Evolutionary conservation across 1,140 invertebrate species (phyloP).

Genomic region (Drosophila auraria): DNA sequence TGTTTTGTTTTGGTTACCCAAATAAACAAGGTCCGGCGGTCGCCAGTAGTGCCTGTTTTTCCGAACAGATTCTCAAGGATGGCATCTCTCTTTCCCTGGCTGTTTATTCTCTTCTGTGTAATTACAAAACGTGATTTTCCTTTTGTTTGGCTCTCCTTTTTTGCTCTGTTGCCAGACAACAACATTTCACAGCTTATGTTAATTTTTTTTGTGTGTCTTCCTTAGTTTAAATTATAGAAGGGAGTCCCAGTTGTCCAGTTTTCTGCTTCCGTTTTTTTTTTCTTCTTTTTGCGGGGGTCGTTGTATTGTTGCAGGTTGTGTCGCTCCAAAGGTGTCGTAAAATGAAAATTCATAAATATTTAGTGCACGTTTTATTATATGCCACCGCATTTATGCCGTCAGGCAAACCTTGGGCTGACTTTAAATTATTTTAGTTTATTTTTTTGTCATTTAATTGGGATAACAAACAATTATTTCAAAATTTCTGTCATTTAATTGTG

Average conservation of each 20-base stretch:
- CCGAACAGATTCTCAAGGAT: slow-evolving; percentile 32
- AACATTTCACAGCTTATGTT: slow-evolving; percentile 71
- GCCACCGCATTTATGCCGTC: slow-evolving; percentile 37
- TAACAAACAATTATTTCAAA: neutral
- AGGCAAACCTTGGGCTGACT: slow-evolving; percentile 40
- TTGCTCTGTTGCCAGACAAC: slow-evolving; percentile 29
- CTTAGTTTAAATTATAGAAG: slow-evolving; percentile 62
- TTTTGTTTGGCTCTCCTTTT: slow-evolving; percentile 30
- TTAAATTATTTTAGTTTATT: slow-evolving; percentile 7
- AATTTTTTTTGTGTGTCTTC: slow-evolving; percentile 56
- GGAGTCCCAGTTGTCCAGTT: slow-evolving; percentile 43
- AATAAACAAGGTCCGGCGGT: slow-evolving; percentile 48
- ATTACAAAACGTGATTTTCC: slow-evolving; percentile 78
- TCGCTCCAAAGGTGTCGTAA: slow-evolving; percentile 70
- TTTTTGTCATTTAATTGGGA: slow-evolving; percentile 20
- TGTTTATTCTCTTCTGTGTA: slow-evolving; percentile 61
- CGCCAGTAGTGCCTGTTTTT: slow-evolving; percentile 21
- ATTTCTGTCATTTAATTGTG: neutral
- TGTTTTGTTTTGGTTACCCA: slow-evolving; percentile 30
- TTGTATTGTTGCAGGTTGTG: slow-evolving; percentile 49
- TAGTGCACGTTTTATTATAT: slow-evolving; percentile 79
- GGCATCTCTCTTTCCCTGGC: slow-evolving; percentile 3
- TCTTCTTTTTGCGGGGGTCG: slow-evolving; percentile 12
- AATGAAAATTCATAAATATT: slow-evolving; percentile 81
- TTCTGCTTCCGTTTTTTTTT: slow-evolving; percentile 14